Evolutionary conservation across 2,888 invertebrate species (phyloP).

Genomic region (Geotrupes spiniger): DNA sequence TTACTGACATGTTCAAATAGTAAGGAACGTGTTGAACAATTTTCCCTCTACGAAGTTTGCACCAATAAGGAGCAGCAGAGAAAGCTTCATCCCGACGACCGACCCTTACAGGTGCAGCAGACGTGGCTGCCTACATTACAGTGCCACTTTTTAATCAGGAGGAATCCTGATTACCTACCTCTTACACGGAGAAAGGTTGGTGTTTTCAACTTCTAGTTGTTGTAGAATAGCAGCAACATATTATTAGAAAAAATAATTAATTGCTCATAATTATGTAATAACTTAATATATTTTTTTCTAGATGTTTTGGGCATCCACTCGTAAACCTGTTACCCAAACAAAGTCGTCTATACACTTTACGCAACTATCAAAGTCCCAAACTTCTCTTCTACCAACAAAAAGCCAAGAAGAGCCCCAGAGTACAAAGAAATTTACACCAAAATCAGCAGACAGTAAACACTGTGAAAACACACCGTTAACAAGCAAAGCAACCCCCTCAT

Average conservation of each 20-base stretch:
- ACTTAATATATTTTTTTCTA: conserved; percentile 45
- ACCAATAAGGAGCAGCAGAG: conserved; percentile 80
- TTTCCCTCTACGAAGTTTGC: conserved; percentile 81
- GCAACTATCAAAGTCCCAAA: conserved; percentile 47
- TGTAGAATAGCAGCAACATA: too few species aligned
- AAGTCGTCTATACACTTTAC: conserved; percentile 46
- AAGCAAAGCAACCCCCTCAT: conserved; percentile 46
- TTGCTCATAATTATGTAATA: too few species aligned
- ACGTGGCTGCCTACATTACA: conserved; percentile 64
- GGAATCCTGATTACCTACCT: conserved; percentile 75
- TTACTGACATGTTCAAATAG: conserved; percentile 83
- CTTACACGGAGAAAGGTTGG: conserved; percentile 53
- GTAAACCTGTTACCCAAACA: conserved; percentile 50
- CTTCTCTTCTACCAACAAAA: conserved; percentile 41
- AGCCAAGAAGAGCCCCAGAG: conserved; percentile 39
- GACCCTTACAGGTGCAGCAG: conserved; percentile 78
- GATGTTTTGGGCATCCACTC: conserved; percentile 59
- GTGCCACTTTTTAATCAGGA: conserved; percentile 78
- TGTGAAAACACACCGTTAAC: conserved; percentile 33
- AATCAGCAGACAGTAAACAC: conserved; percentile 31
- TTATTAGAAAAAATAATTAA: conserved; percentile 5
- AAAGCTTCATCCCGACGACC: conserved; percentile 83
- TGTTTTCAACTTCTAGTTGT: not conserved
- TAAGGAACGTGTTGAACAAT: conserved; percentile 78
- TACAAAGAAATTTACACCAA: conserved; percentile 35